Conservation (phyloP, 2,888 invertebrate genomes). For the Tetranychus piercei region DNA sequence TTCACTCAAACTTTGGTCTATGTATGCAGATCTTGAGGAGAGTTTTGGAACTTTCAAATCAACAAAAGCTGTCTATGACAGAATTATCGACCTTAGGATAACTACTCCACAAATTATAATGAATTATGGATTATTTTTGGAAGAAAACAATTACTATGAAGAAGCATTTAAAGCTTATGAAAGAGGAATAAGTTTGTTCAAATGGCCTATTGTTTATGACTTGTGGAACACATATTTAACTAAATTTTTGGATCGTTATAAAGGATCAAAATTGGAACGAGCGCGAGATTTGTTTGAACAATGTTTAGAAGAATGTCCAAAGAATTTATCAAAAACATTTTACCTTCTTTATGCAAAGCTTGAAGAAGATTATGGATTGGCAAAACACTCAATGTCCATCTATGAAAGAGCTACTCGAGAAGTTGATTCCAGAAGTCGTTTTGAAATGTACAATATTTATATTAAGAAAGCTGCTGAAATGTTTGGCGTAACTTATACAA, state of each 20-base stretch:
- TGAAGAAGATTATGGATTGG: conserved; percentile 93
- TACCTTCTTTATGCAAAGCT: conserved; percentile 90
- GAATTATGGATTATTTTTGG: conserved; percentile 88
- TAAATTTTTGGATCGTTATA: conserved; percentile 87
- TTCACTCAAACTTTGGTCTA: conserved; percentile 91
- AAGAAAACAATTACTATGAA: conserved; percentile 96
- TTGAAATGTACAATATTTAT: conserved; percentile 96
- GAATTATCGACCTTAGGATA: conserved; percentile 89
- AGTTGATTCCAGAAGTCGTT: conserved; percentile 79
- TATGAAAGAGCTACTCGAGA: conserved; percentile 86
- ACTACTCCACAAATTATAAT: conserved; percentile 98
- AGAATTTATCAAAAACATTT: conserved; percentile 82
- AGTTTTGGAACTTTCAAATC: conserved; percentile 88
- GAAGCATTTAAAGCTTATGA: conserved; percentile 93
- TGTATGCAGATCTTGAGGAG: conserved; percentile 98
- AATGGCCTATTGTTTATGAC: conserved; percentile 98
- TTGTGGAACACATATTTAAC: conserved; percentile 97
- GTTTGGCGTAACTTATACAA: conserved; percentile 86
- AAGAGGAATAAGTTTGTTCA: conserved; percentile 90
- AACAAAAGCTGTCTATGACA: conserved; percentile 91
- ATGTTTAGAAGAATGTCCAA: conserved; percentile 84
- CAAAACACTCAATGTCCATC: conserved; percentile 95
- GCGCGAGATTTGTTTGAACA: conserved; percentile 96
- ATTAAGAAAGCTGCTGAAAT: conserved; percentile 94
- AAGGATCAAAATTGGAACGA: conserved; percentile 81